phyloP scores from a whole-genome alignment of 2,797 vertebrate species.

The Chaunax sp. region DNA sequence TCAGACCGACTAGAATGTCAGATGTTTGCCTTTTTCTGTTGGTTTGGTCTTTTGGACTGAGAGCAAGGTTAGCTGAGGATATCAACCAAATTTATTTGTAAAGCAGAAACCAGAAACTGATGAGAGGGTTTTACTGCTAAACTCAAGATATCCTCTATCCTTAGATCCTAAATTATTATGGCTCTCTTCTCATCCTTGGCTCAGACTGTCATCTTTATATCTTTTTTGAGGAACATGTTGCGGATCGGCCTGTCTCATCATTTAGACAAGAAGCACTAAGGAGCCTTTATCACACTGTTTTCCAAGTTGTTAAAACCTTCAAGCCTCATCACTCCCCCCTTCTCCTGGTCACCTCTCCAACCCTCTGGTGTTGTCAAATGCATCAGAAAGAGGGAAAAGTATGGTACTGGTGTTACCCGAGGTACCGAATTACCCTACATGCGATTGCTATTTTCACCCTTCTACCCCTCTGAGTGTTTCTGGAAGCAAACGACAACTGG shows the following conservation, averaged over 20 bases:
- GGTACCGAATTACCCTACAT: slow-evolving; percentile 32
- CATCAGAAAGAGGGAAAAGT: slow-evolving; percentile 12
- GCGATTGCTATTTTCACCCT: slow-evolving; percentile 39
- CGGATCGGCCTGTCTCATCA: slow-evolving; percentile 15
- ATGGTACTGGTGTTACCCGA: slow-evolving; percentile 26
- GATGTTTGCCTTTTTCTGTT: too few species aligned
- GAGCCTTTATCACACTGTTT: slow-evolving; percentile 8
- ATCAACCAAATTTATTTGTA: background rate
- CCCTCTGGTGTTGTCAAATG: background rate
- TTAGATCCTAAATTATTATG: background rate
- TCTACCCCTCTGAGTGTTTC: slow-evolving; percentile 11
- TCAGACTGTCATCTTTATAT: slow-evolving; percentile 21
- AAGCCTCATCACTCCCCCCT: background rate
- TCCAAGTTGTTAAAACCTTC: slow-evolving; percentile 28
- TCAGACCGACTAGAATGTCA: too few species aligned
- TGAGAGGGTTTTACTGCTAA: background rate
- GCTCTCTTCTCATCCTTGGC: slow-evolving; percentile 6
- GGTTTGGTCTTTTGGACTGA: background rate
- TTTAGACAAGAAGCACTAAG: slow-evolving; percentile 25
- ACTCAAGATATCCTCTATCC: background rate
- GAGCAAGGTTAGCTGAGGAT: background rate
- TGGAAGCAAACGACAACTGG: slow-evolving; percentile 22
- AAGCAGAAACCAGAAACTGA: background rate
- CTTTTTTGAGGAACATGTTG: background rate
- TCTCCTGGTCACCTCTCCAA: background rate